phyloP scores from a whole-genome alignment of 2,113 vertebrate genomes.

The Rhagologus leucostigma region DNA sequence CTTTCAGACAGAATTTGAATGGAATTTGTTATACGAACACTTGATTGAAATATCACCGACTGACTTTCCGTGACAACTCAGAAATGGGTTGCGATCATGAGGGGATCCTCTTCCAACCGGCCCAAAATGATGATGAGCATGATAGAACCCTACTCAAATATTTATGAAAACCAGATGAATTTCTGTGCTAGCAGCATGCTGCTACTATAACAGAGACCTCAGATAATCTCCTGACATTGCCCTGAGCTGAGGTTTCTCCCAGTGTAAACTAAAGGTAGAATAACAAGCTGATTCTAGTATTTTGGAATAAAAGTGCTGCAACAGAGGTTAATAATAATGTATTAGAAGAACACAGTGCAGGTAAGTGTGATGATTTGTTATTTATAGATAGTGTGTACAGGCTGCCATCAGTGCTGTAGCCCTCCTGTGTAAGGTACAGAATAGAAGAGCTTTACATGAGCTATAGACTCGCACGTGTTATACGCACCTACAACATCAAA shows the following conservation, averaged over 20 bases:
- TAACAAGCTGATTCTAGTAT: neutral
- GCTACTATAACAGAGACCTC: conserved; percentile 64
- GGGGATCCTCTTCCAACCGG: neutral
- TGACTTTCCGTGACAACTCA: conserved; percentile 54
- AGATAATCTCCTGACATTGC: conserved; percentile 57
- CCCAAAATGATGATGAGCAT: neutral
- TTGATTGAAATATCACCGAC: conserved; percentile 70
- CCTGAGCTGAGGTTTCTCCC: conserved; percentile 43
- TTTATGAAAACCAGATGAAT: conserved; percentile 68
- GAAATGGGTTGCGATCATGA: neutral
- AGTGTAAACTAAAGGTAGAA: neutral
- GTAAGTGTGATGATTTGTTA: neutral
- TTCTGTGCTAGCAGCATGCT: conserved; percentile 3
- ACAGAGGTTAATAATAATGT: neutral
- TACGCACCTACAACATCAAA: accelerated
- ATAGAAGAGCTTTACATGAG: neutral
- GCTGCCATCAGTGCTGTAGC: neutral
- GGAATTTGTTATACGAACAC: conserved; percentile 57
- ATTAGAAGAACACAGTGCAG: neutral
- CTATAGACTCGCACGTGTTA: neutral
- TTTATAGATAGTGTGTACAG: neutral
- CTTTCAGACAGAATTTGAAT: conserved; percentile 65
- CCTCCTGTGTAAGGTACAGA: neutral
- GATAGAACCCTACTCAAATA: conserved; percentile 57
- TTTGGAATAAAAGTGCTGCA: neutral